These are phyloP conservation scores for Acanthochromis polyacanthus DNA, from an alignment of 2,113 vertebrate genomes.

Conservation along the genomic window DNA sequence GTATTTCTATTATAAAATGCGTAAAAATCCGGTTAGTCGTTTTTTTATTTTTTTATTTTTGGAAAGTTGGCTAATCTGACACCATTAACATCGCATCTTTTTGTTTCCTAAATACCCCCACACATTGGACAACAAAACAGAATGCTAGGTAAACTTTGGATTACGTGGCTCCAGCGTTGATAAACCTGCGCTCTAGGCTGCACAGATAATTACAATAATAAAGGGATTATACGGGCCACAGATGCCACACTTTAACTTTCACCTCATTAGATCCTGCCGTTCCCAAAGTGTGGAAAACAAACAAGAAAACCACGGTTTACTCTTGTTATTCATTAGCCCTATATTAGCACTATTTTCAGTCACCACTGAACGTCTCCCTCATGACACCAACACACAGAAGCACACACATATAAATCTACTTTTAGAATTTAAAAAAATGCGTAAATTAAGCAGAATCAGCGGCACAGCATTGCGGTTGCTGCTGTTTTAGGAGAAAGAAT, in stretches of 20 bases:
- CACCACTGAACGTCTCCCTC: slow-evolving; percentile 28
- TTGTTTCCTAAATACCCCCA: neutral
- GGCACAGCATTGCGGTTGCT: neutral
- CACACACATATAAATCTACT: slow-evolving; percentile 15
- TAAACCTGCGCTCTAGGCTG: slow-evolving; percentile 2
- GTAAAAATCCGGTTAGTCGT: neutral
- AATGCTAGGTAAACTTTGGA: neutral
- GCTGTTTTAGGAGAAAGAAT: neutral
- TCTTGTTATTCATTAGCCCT: slow-evolving; percentile 55
- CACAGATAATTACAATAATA: slow-evolving; percentile 25
- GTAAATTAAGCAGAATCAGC: slow-evolving; percentile 6
- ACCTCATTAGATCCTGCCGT: slow-evolving; percentile 24
- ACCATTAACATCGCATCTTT: neutral
- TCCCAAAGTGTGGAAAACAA: slow-evolving; percentile 59
- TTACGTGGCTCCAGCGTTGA: neutral
- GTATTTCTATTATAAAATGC: too few relatives aligned
- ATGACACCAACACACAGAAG: slow-evolving; percentile 18
- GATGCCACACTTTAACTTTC: slow-evolving; percentile 28
- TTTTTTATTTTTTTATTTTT: too few relatives aligned
- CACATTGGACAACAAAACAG: neutral
- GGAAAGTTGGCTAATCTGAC: neutral
- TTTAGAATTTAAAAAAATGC: slow-evolving; percentile 30
- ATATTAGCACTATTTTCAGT: slow-evolving; percentile 56
- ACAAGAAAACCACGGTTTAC: slow-evolving; percentile 40
- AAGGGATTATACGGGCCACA: slow-evolving; percentile 27